Percentiles rank a stretch among this genome's conserved stretches.
Conservation (phyloP, 2,797 vertebrate species). For the Chrosomus eos region DNA sequence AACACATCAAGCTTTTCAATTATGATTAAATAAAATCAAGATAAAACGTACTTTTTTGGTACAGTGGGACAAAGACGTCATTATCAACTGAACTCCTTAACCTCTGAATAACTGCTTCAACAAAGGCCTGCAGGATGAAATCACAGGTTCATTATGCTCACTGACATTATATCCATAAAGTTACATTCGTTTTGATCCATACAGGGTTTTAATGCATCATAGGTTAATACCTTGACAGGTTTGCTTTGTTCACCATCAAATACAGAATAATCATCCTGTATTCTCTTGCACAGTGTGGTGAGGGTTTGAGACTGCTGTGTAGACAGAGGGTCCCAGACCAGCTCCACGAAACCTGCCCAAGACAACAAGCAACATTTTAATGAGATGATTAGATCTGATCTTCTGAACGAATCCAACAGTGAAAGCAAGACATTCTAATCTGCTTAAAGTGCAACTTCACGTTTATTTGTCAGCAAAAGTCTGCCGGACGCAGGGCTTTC, state of each 20-base stretch:
- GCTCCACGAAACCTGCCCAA: conserved; percentile 80
- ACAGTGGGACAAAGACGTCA: conserved; percentile 92
- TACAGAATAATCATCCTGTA: conserved; percentile 80
- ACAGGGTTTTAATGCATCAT: neutral
- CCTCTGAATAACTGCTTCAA: conserved; percentile 76
- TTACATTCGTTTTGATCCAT: neutral
- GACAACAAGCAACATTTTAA: neutral
- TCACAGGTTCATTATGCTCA: neutral
- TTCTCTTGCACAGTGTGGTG: conserved; percentile 77
- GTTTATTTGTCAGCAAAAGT: neutral
- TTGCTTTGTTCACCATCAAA: conserved; percentile 79
- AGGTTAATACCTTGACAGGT: conserved; percentile 82
- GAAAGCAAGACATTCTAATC: neutral
- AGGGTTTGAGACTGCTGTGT: conserved; percentile 82
- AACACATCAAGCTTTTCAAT: neutral
- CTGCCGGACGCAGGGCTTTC: neutral
- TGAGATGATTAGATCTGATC: neutral
- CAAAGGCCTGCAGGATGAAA: conserved; percentile 76
- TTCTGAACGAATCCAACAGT: neutral
- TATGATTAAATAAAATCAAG: neutral
- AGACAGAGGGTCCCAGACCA: conserved; percentile 91
- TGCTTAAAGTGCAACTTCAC: neutral
- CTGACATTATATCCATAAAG: neutral
- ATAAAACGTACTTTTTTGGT: conserved; percentile 82
- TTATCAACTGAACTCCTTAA: conserved; percentile 89